phyloP scores from a whole-genome alignment of 2,113 vertebrate genomes.

The Copsychus sechellarum region DNA sequence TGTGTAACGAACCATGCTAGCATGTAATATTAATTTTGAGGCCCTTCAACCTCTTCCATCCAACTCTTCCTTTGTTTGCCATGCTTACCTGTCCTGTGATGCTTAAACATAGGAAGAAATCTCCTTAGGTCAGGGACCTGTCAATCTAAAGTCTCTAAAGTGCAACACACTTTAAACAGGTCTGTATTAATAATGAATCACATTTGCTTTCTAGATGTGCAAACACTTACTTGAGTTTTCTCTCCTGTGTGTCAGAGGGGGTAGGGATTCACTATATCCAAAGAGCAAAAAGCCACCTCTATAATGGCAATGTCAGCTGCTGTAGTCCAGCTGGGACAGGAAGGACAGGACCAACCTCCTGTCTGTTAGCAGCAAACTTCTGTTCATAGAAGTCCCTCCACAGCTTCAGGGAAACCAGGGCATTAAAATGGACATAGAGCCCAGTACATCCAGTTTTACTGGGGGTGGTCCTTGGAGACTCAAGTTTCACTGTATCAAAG shows the following conservation, averaged over 20 bases:
- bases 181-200: background rate
- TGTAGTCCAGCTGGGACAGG: background rate
- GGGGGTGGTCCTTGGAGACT: background rate
- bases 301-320: background rate
- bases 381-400: background rate
- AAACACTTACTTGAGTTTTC: background rate
- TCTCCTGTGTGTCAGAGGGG: background rate
- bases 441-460: background rate
- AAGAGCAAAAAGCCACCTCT: background rate
- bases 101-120: background rate
- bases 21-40: background rate
- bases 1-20: background rate
- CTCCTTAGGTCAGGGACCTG: background rate
- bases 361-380: background rate
- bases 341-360: background rate
- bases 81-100: background rate
- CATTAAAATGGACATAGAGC: background rate
- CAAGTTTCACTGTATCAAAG: slow-evolving; percentile 55
- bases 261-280: background rate
- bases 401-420: background rate
- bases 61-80: background rate
- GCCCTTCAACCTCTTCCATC: background rate
- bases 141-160: background rate
- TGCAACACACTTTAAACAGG: background rate
- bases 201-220: background rate